Evolutionary conservation across 2,888 invertebrate genomes (phyloP).

Genomic region (Netelia fuscicornis): DNA sequence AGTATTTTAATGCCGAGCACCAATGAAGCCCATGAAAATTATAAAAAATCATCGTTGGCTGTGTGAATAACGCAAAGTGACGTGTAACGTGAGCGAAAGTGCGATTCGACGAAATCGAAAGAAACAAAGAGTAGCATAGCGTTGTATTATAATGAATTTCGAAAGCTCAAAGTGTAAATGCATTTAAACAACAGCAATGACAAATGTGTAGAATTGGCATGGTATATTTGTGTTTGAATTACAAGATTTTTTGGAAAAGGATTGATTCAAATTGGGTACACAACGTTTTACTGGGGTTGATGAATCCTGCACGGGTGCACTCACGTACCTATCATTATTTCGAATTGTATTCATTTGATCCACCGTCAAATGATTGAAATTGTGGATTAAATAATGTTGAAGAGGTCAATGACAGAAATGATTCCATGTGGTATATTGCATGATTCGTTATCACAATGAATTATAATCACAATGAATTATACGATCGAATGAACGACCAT

Average conservation of each 20-base stretch:
- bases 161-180: slow-evolving; percentile 63
- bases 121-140: slow-evolving; percentile 37
- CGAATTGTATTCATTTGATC: slow-evolving; percentile 1
- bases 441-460: slow-evolving; percentile 32
- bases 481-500: slow-evolving; percentile 29
- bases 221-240: slow-evolving; percentile 29
- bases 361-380: neutral
- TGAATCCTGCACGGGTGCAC: slow-evolving; percentile 23
- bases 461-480: slow-evolving; percentile 23
- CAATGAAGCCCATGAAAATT: neutral
- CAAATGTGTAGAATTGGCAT: slow-evolving; percentile 26
- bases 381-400: neutral
- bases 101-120: slow-evolving; percentile 1
- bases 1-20: slow-evolving; percentile 2
- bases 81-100: slow-evolving; percentile 13
- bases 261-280: slow-evolving; percentile 27
- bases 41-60: neutral
- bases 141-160: slow-evolving; percentile 59
- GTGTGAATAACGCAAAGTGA: slow-evolving; percentile 8
- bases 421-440: slow-evolving; percentile 5
- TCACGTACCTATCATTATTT: neutral
- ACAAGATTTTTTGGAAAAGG: slow-evolving; percentile 4
- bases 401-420: slow-evolving; percentile 2
- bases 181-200: neutral
- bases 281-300: slow-evolving; percentile 27